Conservation (phyloP, 2,888 invertebrate species). For the Drosophila niveifrons region DNA sequence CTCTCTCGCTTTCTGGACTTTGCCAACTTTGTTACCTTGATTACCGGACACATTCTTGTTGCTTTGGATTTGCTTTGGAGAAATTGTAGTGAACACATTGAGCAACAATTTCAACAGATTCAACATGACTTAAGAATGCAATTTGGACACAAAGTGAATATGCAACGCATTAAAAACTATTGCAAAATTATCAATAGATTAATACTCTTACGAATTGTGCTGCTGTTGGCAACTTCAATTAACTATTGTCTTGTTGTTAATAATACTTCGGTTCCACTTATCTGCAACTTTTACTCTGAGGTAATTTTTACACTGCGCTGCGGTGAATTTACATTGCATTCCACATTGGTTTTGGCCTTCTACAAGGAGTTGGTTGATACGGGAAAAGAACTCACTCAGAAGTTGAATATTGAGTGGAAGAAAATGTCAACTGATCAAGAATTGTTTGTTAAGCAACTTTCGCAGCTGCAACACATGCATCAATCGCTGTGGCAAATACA, state of each 20-base stretch:
- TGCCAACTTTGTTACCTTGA: slow-evolving; percentile 34
- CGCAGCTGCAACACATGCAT: slow-evolving; percentile 63
- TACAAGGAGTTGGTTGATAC: slow-evolving; percentile 40
- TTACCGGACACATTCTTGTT: slow-evolving; percentile 33
- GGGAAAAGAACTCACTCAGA: not conserved
- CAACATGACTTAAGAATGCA: slow-evolving; percentile 14
- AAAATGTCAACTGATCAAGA: not conserved
- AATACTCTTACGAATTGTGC: slow-evolving; percentile 12
- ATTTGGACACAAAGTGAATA: slow-evolving; percentile 28
- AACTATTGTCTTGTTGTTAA: not conserved
- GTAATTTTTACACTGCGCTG: slow-evolving; percentile 57
- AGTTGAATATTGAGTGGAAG: slow-evolving; percentile 5
- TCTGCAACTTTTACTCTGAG: slow-evolving; percentile 53
- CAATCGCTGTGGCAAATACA: slow-evolving; percentile 50
- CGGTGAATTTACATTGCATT: slow-evolving; percentile 56
- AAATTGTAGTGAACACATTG: slow-evolving; percentile 27
- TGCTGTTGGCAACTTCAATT: slow-evolving; percentile 8
- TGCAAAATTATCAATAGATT: slow-evolving; percentile 14
- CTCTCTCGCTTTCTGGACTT: slow-evolving; percentile 34
- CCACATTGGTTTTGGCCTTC: slow-evolving; percentile 31
- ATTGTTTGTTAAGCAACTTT: not conserved
- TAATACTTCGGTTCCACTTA: slow-evolving; percentile 10
- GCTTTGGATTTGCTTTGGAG: slow-evolving; percentile 47
- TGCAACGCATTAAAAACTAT: slow-evolving; percentile 2
- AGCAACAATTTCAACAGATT: slow-evolving; percentile 32